Evolutionary conservation across 2,797 vertebrate genomes (phyloP).

Genomic region (Mus spretus): DNA sequence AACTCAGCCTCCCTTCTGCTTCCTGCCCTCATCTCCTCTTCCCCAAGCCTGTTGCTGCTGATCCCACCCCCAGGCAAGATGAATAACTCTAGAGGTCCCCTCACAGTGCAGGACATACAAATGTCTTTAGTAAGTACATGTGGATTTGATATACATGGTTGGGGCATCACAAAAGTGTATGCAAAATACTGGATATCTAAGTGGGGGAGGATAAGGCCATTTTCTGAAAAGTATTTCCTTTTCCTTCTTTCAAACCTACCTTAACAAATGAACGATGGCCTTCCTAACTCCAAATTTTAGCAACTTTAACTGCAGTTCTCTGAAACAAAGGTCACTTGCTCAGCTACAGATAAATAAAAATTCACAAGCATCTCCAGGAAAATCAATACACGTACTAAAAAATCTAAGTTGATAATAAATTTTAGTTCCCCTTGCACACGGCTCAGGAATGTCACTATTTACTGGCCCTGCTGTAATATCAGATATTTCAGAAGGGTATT

Average conservation of each 20-base stretch:
- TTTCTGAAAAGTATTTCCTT: neutral
- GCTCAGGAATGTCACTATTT: constrained; percentile 91
- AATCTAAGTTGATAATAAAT: constrained; percentile 92
- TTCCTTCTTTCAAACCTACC: constrained; percentile 45
- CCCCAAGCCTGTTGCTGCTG: neutral
- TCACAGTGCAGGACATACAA: neutral
- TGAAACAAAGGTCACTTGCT: constrained; percentile 89
- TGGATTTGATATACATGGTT: neutral
- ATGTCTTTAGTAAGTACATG: neutral
- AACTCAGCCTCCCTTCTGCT: neutral
- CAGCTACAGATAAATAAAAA: constrained; percentile 91
- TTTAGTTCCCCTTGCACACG: constrained; percentile 89
- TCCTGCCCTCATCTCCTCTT: neutral
- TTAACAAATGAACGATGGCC: neutral
- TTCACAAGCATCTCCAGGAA: constrained; percentile 88
- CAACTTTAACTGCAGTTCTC: constrained; percentile 80
- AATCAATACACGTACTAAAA: constrained; percentile 91
- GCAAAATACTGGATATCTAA: neutral
- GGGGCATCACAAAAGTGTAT: neutral
- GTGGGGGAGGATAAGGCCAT: neutral
- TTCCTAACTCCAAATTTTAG: constrained; percentile 45
- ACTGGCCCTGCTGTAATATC: constrained; percentile 90
- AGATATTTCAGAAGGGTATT: constrained; percentile 91
- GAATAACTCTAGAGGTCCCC: neutral
- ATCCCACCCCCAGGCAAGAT: neutral